phyloP scores from a whole-genome alignment of 2,797 vertebrate genomes.

The Phoxinus dragarum region DNA sequence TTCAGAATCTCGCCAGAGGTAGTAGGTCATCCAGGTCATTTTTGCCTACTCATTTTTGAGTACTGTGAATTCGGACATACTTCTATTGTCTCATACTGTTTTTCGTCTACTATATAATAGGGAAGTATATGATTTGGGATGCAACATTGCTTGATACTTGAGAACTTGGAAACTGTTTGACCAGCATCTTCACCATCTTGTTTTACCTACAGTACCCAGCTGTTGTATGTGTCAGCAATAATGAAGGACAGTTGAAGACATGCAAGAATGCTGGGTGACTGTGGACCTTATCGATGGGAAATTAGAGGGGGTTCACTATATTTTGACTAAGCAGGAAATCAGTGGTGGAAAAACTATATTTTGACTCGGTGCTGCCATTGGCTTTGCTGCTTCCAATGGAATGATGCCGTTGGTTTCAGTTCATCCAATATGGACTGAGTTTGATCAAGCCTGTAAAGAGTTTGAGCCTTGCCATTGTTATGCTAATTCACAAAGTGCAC shows the following conservation, averaged over 20 bases:
- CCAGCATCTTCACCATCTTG: constrained; percentile 8
- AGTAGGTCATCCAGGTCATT: too few relatives aligned
- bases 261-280: constrained; percentile 9
- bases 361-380: constrained; percentile 22
- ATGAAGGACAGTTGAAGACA: constrained; percentile 12
- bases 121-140: neutral
- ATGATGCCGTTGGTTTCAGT: constrained; percentile 19
- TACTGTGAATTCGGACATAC: neutral
- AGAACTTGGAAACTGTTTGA: constrained; percentile 1
- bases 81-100: neutral
- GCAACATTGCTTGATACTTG: neutral
- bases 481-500: constrained; percentile 20
- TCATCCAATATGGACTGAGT: neutral
- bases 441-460: neutral
- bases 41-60: too few relatives aligned
- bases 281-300: constrained; percentile 4
- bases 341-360: constrained; percentile 1
- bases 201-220: constrained; percentile 1
- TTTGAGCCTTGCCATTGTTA: constrained; percentile 1
- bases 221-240: neutral
- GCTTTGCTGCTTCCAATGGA: neutral
- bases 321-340: constrained; percentile 12
- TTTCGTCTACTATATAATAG: neutral
- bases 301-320: neutral
- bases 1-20: neutral